phyloP scores from a whole-genome alignment of 2,888 invertebrate species.

The Chloroclystis v-ata region DNA sequence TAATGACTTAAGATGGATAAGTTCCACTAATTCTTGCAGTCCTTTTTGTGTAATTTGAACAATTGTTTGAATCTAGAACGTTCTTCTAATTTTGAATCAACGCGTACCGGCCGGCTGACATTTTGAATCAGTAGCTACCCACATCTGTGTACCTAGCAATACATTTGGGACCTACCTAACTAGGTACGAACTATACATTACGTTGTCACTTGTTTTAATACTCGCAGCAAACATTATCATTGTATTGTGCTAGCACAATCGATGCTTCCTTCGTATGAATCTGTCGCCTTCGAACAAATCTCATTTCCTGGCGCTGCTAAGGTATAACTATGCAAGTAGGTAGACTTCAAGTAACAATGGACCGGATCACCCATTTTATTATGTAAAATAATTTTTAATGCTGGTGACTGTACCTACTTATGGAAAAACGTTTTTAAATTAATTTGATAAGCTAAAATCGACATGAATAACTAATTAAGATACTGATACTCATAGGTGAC shows the following conservation, averaged over 20 bases:
- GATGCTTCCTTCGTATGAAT: conserved; percentile 61
- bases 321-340: conserved; percentile 7
- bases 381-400: not conserved
- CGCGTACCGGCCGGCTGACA: not conserved
- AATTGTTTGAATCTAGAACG: not conserved
- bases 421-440: no score
- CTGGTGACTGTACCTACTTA: no score
- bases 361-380: conserved; percentile 7
- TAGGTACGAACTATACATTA: conserved; percentile 35
- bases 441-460: no score
- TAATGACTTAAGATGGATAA: not conserved
- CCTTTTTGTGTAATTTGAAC: no score
- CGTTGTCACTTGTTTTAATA: no score
- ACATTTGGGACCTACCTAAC: no score
- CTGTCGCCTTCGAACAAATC: conserved; percentile 44
- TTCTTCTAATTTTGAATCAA: conserved; percentile 14
- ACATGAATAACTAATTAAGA: no score
- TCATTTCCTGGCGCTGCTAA: conserved; percentile 49
- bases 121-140: no score
- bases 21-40: no score
- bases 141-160: no score
- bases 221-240: no score
- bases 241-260: conserved; percentile 60
- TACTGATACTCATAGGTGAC: no score
- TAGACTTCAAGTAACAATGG: conserved; percentile 14